These are phyloP conservation scores for Trachemys scripta DNA, from an alignment of 2,113 vertebrate genomes.

Conservation along the genomic window DNA sequence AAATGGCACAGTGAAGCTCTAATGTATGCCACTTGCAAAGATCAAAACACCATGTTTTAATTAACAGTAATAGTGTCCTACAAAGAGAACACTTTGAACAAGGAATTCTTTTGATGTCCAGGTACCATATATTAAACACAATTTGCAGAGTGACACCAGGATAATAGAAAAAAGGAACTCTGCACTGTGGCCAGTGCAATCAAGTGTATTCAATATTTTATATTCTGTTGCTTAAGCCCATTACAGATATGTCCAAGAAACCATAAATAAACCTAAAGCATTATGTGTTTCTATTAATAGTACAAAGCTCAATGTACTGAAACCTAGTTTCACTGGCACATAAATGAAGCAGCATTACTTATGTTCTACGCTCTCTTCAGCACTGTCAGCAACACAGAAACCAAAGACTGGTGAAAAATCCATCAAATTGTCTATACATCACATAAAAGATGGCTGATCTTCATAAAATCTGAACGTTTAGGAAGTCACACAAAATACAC, in stretches of 20 bases:
- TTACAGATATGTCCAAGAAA: constrained; percentile 54
- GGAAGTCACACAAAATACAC: background rate
- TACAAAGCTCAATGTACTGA: constrained; percentile 31
- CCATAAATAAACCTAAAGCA: constrained; percentile 56
- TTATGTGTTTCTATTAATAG: constrained; percentile 55
- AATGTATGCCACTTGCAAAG: accelerated
- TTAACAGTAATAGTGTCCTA: background rate
- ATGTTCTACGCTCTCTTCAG: constrained; percentile 12
- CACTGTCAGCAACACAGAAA: constrained; percentile 41
- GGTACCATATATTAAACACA: background rate
- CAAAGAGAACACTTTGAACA: background rate
- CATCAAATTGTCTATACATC: background rate
- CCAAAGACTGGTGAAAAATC: constrained; percentile 33
- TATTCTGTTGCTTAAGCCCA: constrained; percentile 43
- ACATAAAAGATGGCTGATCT: background rate
- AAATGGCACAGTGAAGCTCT: background rate
- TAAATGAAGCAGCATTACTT: constrained; percentile 30
- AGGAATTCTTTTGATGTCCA: background rate
- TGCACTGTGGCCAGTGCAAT: background rate
- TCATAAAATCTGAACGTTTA: background rate
- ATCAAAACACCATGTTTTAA: background rate
- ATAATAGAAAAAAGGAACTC: background rate
- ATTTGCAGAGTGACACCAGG: background rate
- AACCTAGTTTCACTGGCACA: constrained; percentile 49
- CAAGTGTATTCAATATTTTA: background rate